These are phyloP conservation scores for Seira sanloemensis DNA, from an alignment of 2,888 invertebrate species.

Conservation along the genomic window DNA sequence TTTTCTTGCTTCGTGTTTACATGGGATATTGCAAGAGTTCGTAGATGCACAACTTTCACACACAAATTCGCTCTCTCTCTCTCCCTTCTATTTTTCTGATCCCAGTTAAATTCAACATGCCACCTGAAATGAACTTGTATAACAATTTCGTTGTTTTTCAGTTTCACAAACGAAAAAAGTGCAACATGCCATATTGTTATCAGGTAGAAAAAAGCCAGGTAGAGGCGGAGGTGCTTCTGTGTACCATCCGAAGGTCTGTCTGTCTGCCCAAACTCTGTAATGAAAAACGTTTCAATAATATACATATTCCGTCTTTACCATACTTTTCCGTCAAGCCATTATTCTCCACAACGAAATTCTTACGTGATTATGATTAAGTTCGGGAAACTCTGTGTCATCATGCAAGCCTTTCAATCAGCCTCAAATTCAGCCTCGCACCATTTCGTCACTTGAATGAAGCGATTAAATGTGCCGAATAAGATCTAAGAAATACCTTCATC, in stretches of 20 bases:
- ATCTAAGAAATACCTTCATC: not conserved
- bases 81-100: not conserved
- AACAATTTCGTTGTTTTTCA: conserved; percentile 18
- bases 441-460: not conserved
- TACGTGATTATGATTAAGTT: no score
- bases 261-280: not conserved
- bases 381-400: no score
- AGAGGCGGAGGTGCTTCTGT: no score
- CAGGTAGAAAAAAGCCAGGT: not conserved
- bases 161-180: not conserved
- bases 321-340: no score
- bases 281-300: no score
- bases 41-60: not conserved
- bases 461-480: not conserved
- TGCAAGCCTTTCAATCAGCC: no score
- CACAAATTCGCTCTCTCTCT: not conserved
- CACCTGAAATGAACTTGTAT: conserved; percentile 37
- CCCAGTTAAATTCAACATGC: not conserved
- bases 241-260: conserved; percentile 17
- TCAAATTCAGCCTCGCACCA: no score
- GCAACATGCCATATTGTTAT: conserved; percentile 2
- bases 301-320: no score
- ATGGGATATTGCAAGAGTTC: not conserved
- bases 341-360: no score
- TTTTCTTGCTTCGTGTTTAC: not conserved